These are phyloP conservation scores for Carollia perspicillata DNA, from an alignment of 2,113 vertebrate genomes.

Conservation along the genomic window DNA sequence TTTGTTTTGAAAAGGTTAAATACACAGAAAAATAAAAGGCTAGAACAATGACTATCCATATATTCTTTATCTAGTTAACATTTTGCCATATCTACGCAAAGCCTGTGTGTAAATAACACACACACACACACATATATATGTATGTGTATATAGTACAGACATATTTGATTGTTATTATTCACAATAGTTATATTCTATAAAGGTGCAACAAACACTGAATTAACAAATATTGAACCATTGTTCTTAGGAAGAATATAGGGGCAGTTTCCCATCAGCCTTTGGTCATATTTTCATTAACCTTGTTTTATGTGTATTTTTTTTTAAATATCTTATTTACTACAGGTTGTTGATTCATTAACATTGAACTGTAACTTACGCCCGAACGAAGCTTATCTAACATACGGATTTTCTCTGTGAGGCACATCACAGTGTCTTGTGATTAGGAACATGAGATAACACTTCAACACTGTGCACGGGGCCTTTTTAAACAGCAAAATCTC, in stretches of 20 bases:
- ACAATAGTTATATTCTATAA: background rate
- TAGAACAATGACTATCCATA: background rate
- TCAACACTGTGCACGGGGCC: background rate
- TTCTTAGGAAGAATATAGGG: background rate
- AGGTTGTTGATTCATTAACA: background rate
- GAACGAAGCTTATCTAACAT: background rate
- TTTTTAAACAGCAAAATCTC: background rate
- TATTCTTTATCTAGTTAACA: background rate
- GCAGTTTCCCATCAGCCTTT: background rate
- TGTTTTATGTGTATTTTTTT: background rate
- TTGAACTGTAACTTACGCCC: background rate
- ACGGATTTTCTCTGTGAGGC: background rate
- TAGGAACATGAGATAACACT: no score
- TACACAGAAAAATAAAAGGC: background rate
- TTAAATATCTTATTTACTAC: background rate
- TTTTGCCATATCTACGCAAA: background rate
- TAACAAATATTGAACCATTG: background rate
- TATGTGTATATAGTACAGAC: background rate
- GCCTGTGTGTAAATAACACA: background rate
- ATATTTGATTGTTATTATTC: background rate
- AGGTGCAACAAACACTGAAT: background rate
- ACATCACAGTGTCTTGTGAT: background rate
- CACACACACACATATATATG: background rate
- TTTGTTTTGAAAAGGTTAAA: slow-evolving; percentile 11
- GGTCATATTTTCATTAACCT: background rate